Conservation (phyloP, 2,888 invertebrate genomes). For the Amphimallon solstitiale region DNA sequence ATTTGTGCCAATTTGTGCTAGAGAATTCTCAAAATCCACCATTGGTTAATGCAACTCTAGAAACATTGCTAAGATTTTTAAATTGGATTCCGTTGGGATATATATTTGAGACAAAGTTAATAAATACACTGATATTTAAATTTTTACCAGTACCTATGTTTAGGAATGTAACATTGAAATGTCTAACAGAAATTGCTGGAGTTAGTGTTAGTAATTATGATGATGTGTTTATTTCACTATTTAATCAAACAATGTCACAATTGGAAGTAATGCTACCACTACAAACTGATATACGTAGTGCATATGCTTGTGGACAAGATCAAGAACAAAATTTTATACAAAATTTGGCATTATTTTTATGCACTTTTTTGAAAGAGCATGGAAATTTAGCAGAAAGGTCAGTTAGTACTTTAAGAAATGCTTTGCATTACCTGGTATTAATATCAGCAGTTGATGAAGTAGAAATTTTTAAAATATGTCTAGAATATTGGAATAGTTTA, state of each 20-base stretch:
- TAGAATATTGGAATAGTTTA: slow-evolving; percentile 98
- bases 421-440: slow-evolving; percentile 85
- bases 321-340: slow-evolving; percentile 99
- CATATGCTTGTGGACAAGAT: slow-evolving; percentile 93
- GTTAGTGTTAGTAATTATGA: slow-evolving; percentile 91
- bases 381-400: slow-evolving; percentile 88
- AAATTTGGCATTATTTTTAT: slow-evolving; percentile 96
- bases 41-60: slow-evolving; percentile 93
- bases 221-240: slow-evolving; percentile 89
- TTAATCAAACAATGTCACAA: slow-evolving; percentile 92
- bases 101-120: slow-evolving; percentile 98
- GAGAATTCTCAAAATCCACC: slow-evolving; percentile 98
- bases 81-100: slow-evolving; percentile 99
- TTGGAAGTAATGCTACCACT: slow-evolving; percentile 92
- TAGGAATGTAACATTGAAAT: slow-evolving; percentile 97
- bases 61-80: slow-evolving; percentile 94
- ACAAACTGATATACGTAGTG: slow-evolving; percentile 91
- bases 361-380: slow-evolving; percentile 96
- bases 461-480: slow-evolving; percentile 99
- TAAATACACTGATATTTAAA: slow-evolving; percentile 93
- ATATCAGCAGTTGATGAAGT: slow-evolving; percentile 99
- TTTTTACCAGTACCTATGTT: slow-evolving; percentile 98
- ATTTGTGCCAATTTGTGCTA: slow-evolving; percentile 96
- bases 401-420: slow-evolving; percentile 82
- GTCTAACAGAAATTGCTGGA: slow-evolving; percentile 97